Conservation (phyloP, 2,113 vertebrate species). For the Hippocampus zosterae region DNA sequence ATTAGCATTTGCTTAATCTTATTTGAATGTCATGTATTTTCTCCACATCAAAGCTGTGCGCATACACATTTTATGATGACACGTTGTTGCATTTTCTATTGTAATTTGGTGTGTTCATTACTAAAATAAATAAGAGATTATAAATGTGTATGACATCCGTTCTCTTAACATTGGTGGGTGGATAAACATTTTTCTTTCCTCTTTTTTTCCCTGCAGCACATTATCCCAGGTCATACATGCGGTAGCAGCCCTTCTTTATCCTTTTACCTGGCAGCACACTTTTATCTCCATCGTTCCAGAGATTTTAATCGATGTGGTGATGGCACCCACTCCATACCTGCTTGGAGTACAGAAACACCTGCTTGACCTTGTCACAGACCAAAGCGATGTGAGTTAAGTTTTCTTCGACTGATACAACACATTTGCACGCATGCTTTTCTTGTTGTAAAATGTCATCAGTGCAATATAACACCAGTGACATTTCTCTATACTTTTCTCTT, state of each 20-base stretch:
- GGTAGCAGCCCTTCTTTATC: slow-evolving; percentile 87
- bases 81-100: no score
- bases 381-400: slow-evolving; percentile 66
- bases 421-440: not conserved
- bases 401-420: not conserved
- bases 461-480: not conserved
- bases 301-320: slow-evolving; percentile 86
- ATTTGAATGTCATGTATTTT: not conserved
- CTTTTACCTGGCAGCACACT: slow-evolving; percentile 96
- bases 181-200: not conserved
- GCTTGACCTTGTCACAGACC: slow-evolving; percentile 74
- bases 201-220: slow-evolving; percentile 66
- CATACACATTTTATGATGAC: no score
- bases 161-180: not conserved
- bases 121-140: not conserved
- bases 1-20: not conserved
- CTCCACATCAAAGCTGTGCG: not conserved
- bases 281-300: slow-evolving; percentile 91
- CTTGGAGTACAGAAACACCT: slow-evolving; percentile 85
- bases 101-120: no score
- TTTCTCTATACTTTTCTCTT: slow-evolving; percentile 5
- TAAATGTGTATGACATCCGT: not conserved
- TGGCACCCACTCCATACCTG: slow-evolving; percentile 93
- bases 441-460: not conserved
- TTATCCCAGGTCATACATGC: slow-evolving; percentile 91